Percentiles rank a stretch among this genome's conserved stretches.
phyloP scores from a whole-genome alignment of 1,140 invertebrate genomes.

The Caenorhabditis briggsae region DNA sequence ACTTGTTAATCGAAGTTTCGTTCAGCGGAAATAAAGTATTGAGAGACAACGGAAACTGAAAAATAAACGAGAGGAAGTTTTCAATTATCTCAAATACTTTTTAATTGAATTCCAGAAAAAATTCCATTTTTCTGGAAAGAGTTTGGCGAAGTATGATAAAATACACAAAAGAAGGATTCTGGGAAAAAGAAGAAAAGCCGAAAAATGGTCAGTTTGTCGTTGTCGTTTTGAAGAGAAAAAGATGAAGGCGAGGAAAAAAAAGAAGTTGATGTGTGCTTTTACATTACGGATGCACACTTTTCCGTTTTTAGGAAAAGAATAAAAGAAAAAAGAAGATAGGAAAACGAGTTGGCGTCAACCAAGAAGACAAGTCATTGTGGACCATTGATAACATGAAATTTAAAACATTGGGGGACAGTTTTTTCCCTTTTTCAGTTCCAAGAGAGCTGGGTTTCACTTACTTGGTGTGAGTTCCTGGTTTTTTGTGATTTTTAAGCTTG shows the following conservation, averaged over 20 bases:
- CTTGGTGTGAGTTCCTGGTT: no score
- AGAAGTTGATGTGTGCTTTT: constrained; percentile 55
- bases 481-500: no score
- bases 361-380: neutral
- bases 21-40: neutral
- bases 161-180: neutral
- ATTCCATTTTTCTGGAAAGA: neutral
- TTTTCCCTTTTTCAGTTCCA: no score
- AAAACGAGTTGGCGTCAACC: neutral
- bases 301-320: constrained; percentile 11
- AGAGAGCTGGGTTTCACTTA: no score
- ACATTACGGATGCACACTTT: constrained; percentile 53
- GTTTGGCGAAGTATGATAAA: neutral
- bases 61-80: neutral
- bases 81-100: constrained; percentile 6
- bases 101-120: neutral
- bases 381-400: no score
- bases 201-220: constrained; percentile 43
- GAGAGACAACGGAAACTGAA: neutral
- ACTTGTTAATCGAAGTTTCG: neutral
- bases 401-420: no score
- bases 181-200: neutral
- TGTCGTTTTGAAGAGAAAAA: neutral
- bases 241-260: neutral
- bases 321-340: neutral